Evolutionary conservation across 2,888 invertebrate species (phyloP).

Genomic region (Electrophaes corylata): DNA sequence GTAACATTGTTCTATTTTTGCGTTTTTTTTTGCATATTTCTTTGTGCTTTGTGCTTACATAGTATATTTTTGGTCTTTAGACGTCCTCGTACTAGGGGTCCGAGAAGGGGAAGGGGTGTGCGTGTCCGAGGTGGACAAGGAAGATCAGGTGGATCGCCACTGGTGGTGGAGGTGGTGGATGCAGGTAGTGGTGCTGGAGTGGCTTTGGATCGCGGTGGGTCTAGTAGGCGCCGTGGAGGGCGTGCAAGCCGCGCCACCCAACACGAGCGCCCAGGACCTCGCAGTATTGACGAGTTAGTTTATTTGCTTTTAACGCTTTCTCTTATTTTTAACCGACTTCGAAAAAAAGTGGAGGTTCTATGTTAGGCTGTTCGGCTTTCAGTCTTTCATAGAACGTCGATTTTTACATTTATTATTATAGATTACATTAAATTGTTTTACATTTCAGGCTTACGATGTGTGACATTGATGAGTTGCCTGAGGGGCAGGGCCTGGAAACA

Average conservation of each 20-base stretch:
- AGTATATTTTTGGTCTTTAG: conserved; percentile 11
- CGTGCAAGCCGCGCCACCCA: conserved; percentile 9
- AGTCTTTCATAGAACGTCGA: conserved; percentile 6
- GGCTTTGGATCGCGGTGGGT: conserved; percentile 13
- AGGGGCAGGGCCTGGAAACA: conserved; percentile 6
- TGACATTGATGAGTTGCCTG: conserved; percentile 9
- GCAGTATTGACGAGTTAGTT: conserved; percentile 15
- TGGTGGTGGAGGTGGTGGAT: conserved; percentile 8
- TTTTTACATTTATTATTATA: conserved; percentile 18
- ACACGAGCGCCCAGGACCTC: conserved; percentile 17
- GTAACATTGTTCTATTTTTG: conserved; percentile 11
- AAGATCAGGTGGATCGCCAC: conserved; percentile 8
- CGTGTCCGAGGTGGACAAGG: conserved; percentile 15
- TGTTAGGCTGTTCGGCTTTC: conserved; percentile 8
- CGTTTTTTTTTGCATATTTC: conserved; percentile 13
- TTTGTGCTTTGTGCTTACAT: conserved; percentile 5
- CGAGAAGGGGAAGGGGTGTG: conserved; percentile 10
- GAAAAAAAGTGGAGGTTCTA: conserved; percentile 13
- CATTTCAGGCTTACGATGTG: conserved; percentile 1
- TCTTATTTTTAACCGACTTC: conserved; percentile 16
- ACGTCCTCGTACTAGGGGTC: conserved; percentile 7
- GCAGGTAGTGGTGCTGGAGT: conserved; percentile 1
- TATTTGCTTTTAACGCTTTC: conserved; percentile 13
- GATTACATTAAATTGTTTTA: conserved; percentile 10
- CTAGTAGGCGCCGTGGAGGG: conserved; percentile 13